Evolutionary conservation across 1,140 invertebrate species (phyloP), one percentile per base, ranked within the genome.

Genomic region (Leptopilina clavipes): DNA sequence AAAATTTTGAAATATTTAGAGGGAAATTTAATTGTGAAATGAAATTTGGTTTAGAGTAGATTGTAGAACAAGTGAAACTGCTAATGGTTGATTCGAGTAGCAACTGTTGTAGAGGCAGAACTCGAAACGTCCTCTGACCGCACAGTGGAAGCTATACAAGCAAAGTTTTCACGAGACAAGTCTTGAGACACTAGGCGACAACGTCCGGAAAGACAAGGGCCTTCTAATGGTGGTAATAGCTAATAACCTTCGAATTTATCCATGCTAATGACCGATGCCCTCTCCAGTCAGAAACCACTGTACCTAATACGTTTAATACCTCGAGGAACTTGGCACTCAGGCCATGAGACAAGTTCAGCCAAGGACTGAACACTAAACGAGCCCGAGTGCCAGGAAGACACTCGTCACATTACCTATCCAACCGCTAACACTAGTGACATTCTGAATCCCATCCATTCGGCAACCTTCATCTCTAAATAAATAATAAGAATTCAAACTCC

Each of bases 181-280:
- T 72, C 76, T 76, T 54, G 73, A 76, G 78, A 79, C 74, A 74
- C 76, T 75, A 79, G 31, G 70, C 48, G 65, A 82, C 76, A 70
- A 81, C 73, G 73, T 81, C 59, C 77, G 43, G 72, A 54, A 25
- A 75, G 84, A 84, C 78, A 81, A 85, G 80, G 81, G 71, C 74
- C 71, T 25, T 76, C 83, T 87, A 88, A 86, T 86, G 81, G 82
- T 75, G 76, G 83, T 88, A 88, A 89, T 88, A 82, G 84, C 84
- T 89, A 89, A 88, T 89, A 88, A 89, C 83, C 84, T 84, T 82
- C 84, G 83, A 88, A 88, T 89, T 85, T 85, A 88, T 89, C 85
- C 81, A 79, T 81, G 84, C 83, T 89, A 89, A 89, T 89, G 86
- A 88, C 86, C 86, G 83, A 86, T 86, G 81, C 83, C 77, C 79